Evolutionary conservation across 2,113 vertebrate species (phyloP).

Genomic region (Callionymus lyra): DNA sequence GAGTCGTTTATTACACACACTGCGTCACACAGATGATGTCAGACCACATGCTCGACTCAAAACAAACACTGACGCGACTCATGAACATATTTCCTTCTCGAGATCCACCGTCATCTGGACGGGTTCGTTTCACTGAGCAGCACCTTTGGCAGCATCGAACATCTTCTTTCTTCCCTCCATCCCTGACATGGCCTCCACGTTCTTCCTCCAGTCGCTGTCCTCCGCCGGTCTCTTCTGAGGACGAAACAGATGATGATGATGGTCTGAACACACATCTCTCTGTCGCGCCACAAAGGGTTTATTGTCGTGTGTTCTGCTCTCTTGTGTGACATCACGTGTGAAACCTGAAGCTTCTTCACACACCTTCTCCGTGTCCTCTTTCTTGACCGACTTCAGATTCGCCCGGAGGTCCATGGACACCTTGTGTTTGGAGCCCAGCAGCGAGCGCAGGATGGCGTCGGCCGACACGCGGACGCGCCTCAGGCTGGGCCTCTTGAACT

Average conservation of each 20-base stretch:
- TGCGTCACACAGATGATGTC: no score
- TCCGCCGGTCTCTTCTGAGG: constrained; percentile 82
- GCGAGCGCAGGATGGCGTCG: constrained; percentile 86
- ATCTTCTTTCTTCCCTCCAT: constrained; percentile 97
- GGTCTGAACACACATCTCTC: constrained; percentile 2
- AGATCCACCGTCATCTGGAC: no score
- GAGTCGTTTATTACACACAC: no score
- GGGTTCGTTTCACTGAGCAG: constrained; percentile 44
- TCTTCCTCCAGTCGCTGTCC: constrained; percentile 93
- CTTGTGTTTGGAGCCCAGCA: constrained; percentile 94
- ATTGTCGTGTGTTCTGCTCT: constrained; percentile 32
- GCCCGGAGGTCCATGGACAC: constrained; percentile 93
- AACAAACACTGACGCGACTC: no score
- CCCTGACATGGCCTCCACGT: constrained; percentile 92
- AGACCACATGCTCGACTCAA: not conserved
- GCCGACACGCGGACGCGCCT: constrained; percentile 84
- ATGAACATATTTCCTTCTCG: no score
- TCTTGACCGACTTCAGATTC: constrained; percentile 94
- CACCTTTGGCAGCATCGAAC: constrained; percentile 82
- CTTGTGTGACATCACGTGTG: constrained; percentile 7
- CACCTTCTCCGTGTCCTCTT: constrained; percentile 93
- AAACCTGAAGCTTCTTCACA: constrained; percentile 4
- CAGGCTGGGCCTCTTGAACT: constrained; percentile 85
- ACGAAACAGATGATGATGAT: not conserved
- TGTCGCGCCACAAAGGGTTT: constrained; percentile 32